Evolutionary conservation across 2,888 invertebrate species (phyloP).

Genomic region (Strigamia transsilvanica): DNA sequence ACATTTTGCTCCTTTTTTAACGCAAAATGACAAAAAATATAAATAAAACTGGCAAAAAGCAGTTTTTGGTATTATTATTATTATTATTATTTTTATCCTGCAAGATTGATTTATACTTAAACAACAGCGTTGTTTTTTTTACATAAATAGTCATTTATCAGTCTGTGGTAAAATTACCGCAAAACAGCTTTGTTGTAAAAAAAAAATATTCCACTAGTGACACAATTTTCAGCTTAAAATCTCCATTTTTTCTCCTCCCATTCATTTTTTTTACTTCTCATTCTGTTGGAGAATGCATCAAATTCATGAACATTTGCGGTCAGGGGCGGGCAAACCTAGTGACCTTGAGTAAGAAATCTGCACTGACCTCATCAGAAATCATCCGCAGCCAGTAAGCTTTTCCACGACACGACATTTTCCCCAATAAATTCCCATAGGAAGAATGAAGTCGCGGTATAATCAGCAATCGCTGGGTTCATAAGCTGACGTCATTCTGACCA

Average conservation of each 20-base stretch:
- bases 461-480: neutral
- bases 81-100: no score
- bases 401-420: neutral
- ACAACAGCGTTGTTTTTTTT: no score
- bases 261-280: conserved; percentile 1
- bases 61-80: no score
- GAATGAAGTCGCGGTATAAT: neutral
- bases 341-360: conserved; percentile 39
- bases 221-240: neutral
- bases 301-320: conserved; percentile 24
- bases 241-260: conserved; percentile 15
- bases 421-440: conserved; percentile 2
- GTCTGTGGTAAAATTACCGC: no score
- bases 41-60: neutral
- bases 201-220: neutral
- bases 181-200: neutral
- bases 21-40: neutral
- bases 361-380: conserved; percentile 40
- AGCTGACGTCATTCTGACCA: neutral
- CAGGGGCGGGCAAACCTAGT: conserved; percentile 37
- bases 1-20: neutral
- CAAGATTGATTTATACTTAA: no score
- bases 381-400: neutral
- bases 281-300: neutral
- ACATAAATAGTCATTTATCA: no score